A percentile compares a stretch with the other conserved stretches of the same genome.
Evolutionary conservation across 2,113 vertebrate species (phyloP).

Genomic region (Semnopithecus entellus): DNA sequence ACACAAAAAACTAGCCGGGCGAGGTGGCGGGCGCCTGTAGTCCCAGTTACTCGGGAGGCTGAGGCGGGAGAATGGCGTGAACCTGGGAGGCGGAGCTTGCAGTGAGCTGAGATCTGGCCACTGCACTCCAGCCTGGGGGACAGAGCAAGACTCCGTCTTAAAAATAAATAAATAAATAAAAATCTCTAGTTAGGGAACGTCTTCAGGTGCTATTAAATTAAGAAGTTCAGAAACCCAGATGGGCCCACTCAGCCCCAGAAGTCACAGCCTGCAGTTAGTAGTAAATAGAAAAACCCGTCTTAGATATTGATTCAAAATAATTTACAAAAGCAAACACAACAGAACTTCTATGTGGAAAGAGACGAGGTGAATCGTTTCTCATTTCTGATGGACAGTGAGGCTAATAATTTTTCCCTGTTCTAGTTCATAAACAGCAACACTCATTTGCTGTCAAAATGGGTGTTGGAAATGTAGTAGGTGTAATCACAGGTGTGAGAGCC

Average conservation of each 20-base stretch:
- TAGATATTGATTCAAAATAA: not conserved
- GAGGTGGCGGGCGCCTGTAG: no score
- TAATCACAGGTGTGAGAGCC: not conserved
- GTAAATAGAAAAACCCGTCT: not conserved
- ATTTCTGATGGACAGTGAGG: not conserved
- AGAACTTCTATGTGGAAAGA: not conserved
- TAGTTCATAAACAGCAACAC: not conserved
- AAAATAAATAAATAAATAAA: not conserved
- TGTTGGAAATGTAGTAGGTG: not conserved
- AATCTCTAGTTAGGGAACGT: not conserved
- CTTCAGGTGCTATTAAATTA: not conserved
- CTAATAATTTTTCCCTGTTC: not conserved
- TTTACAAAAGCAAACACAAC: not conserved
- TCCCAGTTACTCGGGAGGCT: no score
- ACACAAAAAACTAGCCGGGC: no score
- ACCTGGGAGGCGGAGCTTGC: no score
- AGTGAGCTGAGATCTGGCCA: no score
- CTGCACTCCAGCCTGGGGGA: no score
- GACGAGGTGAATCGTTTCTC: not conserved
- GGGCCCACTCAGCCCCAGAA: not conserved
- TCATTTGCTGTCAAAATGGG: not conserved
- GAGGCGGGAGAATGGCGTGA: no score
- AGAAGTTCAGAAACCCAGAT: not conserved
- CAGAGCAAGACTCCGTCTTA: no score
- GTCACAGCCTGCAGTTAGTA: not conserved